Percentiles rank a stretch among this genome's conserved stretches.
These are phyloP conservation scores for Mirza zaza DNA, from an alignment of 2,113 vertebrate species.

Conservation along the genomic window DNA sequence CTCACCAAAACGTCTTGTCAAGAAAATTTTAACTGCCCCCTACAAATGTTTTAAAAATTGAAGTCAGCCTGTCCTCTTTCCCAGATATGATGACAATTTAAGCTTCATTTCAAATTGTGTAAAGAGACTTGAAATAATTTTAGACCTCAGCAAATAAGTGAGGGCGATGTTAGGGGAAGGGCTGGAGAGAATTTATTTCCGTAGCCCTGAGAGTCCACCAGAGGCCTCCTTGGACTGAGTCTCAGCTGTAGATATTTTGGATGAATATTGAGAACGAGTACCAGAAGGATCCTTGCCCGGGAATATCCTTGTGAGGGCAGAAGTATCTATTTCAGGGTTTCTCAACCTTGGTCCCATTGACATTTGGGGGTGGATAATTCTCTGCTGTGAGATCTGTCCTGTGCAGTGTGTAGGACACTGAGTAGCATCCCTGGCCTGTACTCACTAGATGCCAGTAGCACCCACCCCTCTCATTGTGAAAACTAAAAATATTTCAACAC, in stretches of 20 bases:
- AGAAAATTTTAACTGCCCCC: background rate
- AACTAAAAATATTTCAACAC: background rate
- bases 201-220: background rate
- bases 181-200: background rate
- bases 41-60: background rate
- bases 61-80: background rate
- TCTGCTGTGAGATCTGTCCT: background rate
- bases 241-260: background rate
- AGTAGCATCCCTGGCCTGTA: background rate
- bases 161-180: background rate
- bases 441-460: background rate
- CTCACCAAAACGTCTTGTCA: background rate
- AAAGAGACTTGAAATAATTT: background rate
- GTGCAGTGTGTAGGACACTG: background rate
- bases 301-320: background rate
- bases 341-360: background rate
- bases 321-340: background rate
- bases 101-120: background rate
- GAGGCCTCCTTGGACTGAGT: background rate
- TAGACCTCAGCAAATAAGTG: background rate
- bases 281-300: background rate
- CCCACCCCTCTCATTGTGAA: background rate
- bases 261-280: background rate
- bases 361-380: background rate
- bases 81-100: background rate